Conservation (phyloP, 2,113 vertebrate genomes). For the Tetrao urogallus region DNA sequence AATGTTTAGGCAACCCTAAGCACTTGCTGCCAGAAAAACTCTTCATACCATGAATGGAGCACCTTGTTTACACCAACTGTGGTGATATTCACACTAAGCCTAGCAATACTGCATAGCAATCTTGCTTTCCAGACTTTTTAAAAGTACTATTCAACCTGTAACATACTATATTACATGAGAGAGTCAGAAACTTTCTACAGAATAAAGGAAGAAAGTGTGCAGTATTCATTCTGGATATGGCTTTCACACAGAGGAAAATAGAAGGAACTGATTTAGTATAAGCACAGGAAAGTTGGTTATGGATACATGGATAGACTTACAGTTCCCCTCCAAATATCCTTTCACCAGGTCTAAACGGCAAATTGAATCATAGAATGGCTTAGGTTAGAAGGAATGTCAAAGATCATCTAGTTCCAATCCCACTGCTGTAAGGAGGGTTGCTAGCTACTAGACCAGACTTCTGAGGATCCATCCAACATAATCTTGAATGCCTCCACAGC, state of each 20-base stretch:
- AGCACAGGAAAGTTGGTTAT: not conserved
- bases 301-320: not conserved
- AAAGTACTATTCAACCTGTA: not conserved
- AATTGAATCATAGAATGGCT: no score
- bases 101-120: accelerated
- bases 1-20: not conserved
- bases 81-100: not conserved
- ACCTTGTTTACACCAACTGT: not conserved
- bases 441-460: no score
- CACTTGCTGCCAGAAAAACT: not conserved
- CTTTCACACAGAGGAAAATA: not conserved
- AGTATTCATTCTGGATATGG: not conserved
- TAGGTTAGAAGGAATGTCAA: no score
- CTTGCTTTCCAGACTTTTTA: not conserved
- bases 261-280: not conserved
- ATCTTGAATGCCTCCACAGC: no score
- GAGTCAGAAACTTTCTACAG: not conserved
- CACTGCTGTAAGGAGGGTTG: no score
- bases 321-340: not conserved
- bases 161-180: not conserved
- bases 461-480: no score
- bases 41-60: not conserved
- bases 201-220: not conserved
- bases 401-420: no score
- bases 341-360: not conserved